These are phyloP conservation scores for Gouania willdenowi DNA, from an alignment of 2,797 vertebrate genomes.

Conservation along the genomic window DNA sequence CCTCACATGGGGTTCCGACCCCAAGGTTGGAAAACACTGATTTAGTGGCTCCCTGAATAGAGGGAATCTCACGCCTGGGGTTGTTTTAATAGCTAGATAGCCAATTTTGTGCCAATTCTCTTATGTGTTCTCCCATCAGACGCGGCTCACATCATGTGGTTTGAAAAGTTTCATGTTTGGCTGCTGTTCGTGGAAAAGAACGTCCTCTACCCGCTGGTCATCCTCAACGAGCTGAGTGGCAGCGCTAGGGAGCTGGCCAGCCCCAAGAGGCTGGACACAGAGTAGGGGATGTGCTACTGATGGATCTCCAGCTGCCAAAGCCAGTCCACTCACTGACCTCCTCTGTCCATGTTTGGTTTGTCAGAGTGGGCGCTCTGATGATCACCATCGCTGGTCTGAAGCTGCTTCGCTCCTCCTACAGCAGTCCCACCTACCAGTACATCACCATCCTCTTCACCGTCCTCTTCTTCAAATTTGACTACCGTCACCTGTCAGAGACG, in stretches of 20 bases:
- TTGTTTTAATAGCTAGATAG: too few species aligned
- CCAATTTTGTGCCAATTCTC: too few species aligned
- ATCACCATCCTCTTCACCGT: conserved; percentile 94
- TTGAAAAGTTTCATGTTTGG: conserved; percentile 96
- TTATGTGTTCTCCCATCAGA: conserved; percentile 73
- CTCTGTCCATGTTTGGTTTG: not conserved
- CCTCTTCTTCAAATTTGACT: conserved; percentile 98
- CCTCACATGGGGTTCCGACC: too few species aligned
- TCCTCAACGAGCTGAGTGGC: conserved; percentile 95
- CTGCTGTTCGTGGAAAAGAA: conserved; percentile 97
- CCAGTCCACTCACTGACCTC: too few species aligned
- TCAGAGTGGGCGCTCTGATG: conserved; percentile 91
- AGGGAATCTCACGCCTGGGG: too few species aligned
- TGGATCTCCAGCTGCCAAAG: too few species aligned
- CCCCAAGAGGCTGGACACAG: conserved; percentile 90
- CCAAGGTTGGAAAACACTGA: too few species aligned
- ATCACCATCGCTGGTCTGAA: conserved; percentile 96
- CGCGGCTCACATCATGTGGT: conserved; percentile 98
- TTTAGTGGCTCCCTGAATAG: too few species aligned
- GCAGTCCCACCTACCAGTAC: conserved; percentile 95
- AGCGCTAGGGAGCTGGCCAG: conserved; percentile 92
- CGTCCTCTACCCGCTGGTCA: conserved; percentile 91
- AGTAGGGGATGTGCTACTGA: conserved; percentile 82
- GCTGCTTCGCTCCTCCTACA: conserved; percentile 93
- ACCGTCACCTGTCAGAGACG: conserved; percentile 90